phyloP scores from a whole-genome alignment of 64 coral and sea anemone genomes.

The Porites australiensis region DNA sequence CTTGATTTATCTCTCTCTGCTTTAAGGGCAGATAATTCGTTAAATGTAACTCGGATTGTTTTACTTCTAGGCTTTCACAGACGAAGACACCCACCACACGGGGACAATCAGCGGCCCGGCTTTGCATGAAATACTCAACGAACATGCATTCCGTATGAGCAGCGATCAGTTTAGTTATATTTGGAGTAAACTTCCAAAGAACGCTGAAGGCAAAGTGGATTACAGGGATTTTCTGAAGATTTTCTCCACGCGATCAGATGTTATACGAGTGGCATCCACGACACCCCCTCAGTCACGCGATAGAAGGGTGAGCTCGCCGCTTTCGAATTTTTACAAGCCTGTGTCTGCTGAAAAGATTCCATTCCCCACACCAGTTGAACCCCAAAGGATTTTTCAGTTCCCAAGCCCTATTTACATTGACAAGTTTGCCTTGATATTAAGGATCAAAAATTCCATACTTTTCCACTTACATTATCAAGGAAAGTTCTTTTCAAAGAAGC shows the following conservation, averaged over 20 bases:
- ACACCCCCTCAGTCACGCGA: conserved; percentile 73
- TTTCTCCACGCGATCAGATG: conserved; percentile 65
- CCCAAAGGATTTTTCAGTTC: too few relatives aligned
- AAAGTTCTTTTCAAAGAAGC: too few relatives aligned
- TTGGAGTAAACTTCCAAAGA: conserved; percentile 66
- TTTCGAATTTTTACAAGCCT: too few relatives aligned
- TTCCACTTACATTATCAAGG: too few relatives aligned
- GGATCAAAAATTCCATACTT: too few relatives aligned
- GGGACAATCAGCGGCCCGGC: conserved; percentile 62
- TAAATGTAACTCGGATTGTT: neutral
- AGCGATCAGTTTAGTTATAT: conserved; percentile 88
- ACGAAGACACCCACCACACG: conserved; percentile 56
- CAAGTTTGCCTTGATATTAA: too few relatives aligned
- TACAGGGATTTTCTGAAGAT: conserved; percentile 88
- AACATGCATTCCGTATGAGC: conserved; percentile 93
- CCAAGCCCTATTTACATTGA: too few relatives aligned
- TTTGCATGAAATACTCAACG: conserved; percentile 71
- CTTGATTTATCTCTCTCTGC: too few relatives aligned
- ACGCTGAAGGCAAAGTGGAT: conserved; percentile 66
- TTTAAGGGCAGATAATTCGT: too few relatives aligned
- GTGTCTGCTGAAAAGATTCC: neutral
- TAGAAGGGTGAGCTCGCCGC: conserved; percentile 37
- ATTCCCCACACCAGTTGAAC: too few relatives aligned
- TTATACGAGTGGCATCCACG: conserved; percentile 64
- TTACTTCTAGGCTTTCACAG: conserved; percentile 74